Base-by-base conservation (phyloP, 2,113 vertebrate genomes). In the Ophthalmolycus amberensis region DNA sequence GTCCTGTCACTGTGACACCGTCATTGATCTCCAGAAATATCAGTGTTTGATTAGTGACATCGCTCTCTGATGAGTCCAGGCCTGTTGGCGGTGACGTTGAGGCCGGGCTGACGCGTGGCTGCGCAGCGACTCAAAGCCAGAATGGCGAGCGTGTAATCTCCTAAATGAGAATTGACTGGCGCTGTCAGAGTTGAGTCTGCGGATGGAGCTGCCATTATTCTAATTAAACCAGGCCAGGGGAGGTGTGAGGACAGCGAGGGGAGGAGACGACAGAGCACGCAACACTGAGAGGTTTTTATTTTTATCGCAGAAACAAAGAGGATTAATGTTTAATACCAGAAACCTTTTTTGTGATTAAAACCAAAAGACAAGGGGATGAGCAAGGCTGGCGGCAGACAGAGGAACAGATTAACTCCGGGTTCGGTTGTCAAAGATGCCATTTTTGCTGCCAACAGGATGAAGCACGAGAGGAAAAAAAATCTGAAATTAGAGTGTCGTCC, bases 141-240 rank as follows among this genome's bases (percentile, higher is more conserved):
- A 77, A 25, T 37, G 54, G 29, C 40, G 8, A 34, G 32, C 38
- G 25, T 48, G 75, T 89, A 78, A 83, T 89, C 78, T 84, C 34
- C 40, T 40, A 70, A 84, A 84, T 82, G 75, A 74, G 75, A 82
- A 64, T 64, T 76, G 79, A 73, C 77, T 37, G 75, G n/a, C 18
- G 16, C 79, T 76, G 72, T 71, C 71, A 62, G 20, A 1, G 29
- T 25, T 48, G 77, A 81, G 67, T 77, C 44, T 27, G 48, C 44
- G 70, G 58, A 79, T 10, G 32, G 63, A 68, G 75, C 85, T 66
- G 52, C 74, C 74, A 83, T 89, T 89, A 85, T 71, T 85, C 52
- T 73, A 81, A 87, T 85, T 63, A 73, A 67, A 80, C 14, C 16
- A 5, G 56, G 32, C 29, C 37, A 5, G 66, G 1, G 37, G 56